phyloP scores from a whole-genome alignment of 2,113 vertebrate genomes.

The Crypturellus undulatus region DNA sequence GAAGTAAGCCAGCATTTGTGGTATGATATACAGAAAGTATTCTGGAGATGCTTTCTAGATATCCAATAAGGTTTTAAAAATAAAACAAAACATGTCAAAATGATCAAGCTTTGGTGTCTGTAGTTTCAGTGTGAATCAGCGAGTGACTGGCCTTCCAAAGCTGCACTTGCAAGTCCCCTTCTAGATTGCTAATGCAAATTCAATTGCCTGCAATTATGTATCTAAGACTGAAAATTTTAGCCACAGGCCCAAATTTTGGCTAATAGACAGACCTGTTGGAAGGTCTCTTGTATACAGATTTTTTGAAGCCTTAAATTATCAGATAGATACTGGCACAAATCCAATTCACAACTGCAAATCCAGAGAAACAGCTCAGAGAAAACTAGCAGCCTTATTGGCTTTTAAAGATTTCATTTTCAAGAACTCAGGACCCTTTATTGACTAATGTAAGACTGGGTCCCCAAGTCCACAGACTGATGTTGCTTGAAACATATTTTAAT shows the following conservation, averaged over 20 bases:
- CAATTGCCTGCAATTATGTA: not conserved
- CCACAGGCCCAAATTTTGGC: not conserved
- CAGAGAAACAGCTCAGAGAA: constrained; percentile 58
- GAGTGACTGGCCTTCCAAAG: not conserved
- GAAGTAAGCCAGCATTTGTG: not conserved
- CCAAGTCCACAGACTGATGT: constrained; percentile 65
- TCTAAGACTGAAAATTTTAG: not conserved
- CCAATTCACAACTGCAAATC: constrained; percentile 59
- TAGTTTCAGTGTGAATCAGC: not conserved
- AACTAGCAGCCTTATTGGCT: constrained; percentile 66
- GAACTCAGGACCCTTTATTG: constrained; percentile 70
- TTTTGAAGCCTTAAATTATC: constrained; percentile 44
- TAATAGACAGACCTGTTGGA: constrained; percentile 17
- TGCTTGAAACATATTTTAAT: constrained; percentile 71
- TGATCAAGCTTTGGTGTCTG: not conserved
- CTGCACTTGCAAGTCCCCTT: not conserved
- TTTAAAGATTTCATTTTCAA: constrained; percentile 75
- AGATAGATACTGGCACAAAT: constrained; percentile 53
- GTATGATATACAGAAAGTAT: not conserved
- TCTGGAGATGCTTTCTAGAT: not conserved
- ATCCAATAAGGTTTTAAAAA: not conserved
- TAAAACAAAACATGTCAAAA: not conserved
- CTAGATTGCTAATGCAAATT: not conserved
- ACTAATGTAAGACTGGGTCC: constrained; percentile 71
- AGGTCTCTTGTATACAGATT: constrained; percentile 31